Evolutionary conservation across 2,113 vertebrate genomes (phyloP).

Genomic region (Cacatua alba): DNA sequence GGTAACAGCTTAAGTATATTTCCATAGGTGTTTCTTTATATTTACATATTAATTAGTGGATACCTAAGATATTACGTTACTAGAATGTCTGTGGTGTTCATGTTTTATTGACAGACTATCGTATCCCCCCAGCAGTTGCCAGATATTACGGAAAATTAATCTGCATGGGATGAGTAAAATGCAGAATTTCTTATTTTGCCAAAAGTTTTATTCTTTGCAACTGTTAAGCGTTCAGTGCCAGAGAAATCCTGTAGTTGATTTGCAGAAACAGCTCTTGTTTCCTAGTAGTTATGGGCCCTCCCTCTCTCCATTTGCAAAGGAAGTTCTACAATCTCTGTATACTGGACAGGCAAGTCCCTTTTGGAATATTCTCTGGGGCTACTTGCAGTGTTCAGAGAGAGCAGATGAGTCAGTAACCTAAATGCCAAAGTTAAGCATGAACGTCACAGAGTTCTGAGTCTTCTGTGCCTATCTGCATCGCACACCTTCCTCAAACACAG

Average conservation of each 20-base stretch:
- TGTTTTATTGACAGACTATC: constrained; percentile 75
- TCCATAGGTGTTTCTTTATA: constrained; percentile 77
- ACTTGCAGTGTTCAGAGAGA: not conserved
- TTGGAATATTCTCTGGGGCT: not conserved
- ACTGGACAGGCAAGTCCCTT: not conserved
- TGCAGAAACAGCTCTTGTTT: not conserved
- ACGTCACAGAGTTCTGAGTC: not conserved
- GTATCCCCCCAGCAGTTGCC: constrained; percentile 22
- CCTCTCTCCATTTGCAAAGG: not conserved
- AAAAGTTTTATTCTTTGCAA: not conserved
- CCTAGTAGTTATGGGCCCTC: not conserved
- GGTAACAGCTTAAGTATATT: constrained; percentile 77
- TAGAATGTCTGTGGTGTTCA: constrained; percentile 51
- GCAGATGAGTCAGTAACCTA: not conserved
- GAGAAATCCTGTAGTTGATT: not conserved
- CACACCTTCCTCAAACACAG: not conserved
- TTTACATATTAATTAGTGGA: constrained; percentile 77
- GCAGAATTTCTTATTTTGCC: constrained; percentile 40
- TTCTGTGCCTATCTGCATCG: not conserved
- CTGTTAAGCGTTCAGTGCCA: not conserved
- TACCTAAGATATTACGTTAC: constrained; percentile 72
- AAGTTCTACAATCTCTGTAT: not conserved
- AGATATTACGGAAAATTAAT: constrained; percentile 66
- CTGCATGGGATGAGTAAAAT: constrained; percentile 17
- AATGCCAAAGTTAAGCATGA: not conserved